Percentiles rank a stretch among this genome's conserved stretches.
These are phyloP conservation scores for Caiman crocodilus DNA, from an alignment of 2,797 vertebrate genomes.

Conservation along the genomic window DNA sequence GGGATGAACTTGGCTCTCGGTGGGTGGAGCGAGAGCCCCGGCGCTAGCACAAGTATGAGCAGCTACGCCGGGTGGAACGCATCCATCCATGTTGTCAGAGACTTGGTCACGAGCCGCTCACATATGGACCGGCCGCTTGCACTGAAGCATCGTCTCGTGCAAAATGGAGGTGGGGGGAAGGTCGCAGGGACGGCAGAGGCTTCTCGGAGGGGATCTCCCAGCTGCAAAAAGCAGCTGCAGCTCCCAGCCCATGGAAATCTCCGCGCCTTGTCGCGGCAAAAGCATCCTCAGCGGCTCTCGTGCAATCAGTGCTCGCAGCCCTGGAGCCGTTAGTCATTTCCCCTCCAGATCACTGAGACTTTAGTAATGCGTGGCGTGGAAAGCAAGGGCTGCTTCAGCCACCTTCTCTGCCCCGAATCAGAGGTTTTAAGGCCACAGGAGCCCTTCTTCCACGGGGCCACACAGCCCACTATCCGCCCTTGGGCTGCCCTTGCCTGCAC, in stretches of 20 bases:
- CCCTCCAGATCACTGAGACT: background rate
- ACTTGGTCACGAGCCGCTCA: rapidly evolving
- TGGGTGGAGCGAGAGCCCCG: background rate
- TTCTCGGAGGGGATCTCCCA: background rate
- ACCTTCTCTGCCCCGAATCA: rapidly evolving
- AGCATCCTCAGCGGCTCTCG: rapidly evolving
- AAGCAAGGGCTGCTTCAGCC: background rate
- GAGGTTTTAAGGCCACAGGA: background rate
- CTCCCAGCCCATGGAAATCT: rapidly evolving
- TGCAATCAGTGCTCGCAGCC: background rate
- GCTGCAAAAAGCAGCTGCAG: rapidly evolving
- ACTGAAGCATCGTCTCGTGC: background rate
- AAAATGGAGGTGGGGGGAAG: background rate
- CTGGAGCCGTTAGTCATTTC: no score
- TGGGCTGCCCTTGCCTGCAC: no score
- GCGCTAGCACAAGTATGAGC: background rate
- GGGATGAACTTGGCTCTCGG: background rate
- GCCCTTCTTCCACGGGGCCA: no score
- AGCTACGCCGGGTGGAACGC: background rate
- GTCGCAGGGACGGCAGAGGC: no score
- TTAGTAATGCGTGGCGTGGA: background rate
- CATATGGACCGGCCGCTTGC: rapidly evolving
- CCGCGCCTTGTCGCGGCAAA: rapidly evolving
- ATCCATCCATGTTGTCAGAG: background rate
- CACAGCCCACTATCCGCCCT: no score